phyloP scores from a whole-genome alignment of 2,888 invertebrate genomes.

The Cloeon dipterum region DNA sequence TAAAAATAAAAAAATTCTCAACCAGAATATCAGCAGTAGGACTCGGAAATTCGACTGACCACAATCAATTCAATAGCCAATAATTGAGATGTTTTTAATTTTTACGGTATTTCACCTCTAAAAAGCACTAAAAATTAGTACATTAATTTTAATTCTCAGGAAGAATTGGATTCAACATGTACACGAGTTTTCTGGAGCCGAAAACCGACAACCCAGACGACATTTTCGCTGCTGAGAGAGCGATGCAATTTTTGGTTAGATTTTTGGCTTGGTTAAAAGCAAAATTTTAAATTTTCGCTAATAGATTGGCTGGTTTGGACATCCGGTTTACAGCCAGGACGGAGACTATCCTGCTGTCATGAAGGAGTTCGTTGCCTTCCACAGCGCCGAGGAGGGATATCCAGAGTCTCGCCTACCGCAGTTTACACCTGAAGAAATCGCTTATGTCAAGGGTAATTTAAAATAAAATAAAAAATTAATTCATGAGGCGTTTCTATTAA shows the following conservation, averaged over 20 bases:
- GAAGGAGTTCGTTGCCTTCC: conserved; percentile 28
- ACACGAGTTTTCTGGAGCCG: conserved; percentile 18
- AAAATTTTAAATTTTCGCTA: too few relatives aligned
- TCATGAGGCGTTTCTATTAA: too few relatives aligned
- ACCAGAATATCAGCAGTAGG: too few relatives aligned
- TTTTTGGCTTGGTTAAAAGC: too few relatives aligned
- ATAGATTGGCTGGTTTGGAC: conserved; percentile 38
- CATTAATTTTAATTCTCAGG: too few relatives aligned
- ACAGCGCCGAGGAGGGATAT: conserved; percentile 32
- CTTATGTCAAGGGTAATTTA: conserved; percentile 20
- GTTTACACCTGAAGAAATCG: conserved; percentile 33
- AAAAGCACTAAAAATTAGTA: too few relatives aligned
- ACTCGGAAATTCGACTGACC: too few relatives aligned
- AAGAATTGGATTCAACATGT: conserved; percentile 30
- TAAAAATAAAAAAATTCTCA: too few relatives aligned
- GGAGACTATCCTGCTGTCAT: conserved; percentile 44
- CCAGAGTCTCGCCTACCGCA: conserved; percentile 32
- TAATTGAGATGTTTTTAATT: too few relatives aligned
- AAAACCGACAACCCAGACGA: conserved; percentile 18
- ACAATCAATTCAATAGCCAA: too few relatives aligned
- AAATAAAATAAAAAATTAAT: not conserved
- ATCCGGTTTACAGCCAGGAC: conserved; percentile 34
- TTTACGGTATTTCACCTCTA: too few relatives aligned
- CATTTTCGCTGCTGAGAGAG: conserved; percentile 25
- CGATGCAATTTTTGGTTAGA: conserved; percentile 30